phyloP scores from a whole-genome alignment of 30 jellyfish, hydroid and myxozoan species.

The Turritopsis dohrnii region DNA sequence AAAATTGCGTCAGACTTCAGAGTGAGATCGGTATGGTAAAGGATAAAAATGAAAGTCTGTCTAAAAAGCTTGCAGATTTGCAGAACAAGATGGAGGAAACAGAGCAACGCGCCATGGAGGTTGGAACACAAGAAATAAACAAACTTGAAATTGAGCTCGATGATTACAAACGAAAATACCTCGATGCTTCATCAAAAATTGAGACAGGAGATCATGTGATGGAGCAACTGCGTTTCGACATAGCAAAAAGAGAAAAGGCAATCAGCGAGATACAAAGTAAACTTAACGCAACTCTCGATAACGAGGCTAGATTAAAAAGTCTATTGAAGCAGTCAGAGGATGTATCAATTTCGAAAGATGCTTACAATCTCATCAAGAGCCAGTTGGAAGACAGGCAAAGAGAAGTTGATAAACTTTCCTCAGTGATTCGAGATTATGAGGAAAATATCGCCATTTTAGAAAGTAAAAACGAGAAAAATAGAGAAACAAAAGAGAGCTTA shows the following conservation, averaged over 20 bases:
- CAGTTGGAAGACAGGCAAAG: conserved; percentile 6
- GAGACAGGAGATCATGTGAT: not conserved
- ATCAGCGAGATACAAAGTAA: not conserved
- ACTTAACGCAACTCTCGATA: not conserved
- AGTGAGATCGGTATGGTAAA: not conserved
- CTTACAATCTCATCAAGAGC: conserved; percentile 8
- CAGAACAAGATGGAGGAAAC: conserved; percentile 1
- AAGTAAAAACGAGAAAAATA: not conserved
- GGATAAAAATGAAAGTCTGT: not conserved
- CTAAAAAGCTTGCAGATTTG: not conserved
- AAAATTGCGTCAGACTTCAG: not conserved
- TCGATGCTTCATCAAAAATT: not conserved
- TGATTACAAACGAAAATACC: conserved; percentile 9
- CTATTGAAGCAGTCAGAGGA: conserved; percentile 13
- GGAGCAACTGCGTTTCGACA: not conserved
- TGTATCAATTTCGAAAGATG: conserved; percentile 8
- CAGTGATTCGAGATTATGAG: not conserved
- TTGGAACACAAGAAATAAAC: not conserved
- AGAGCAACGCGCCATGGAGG: not conserved
- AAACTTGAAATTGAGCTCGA: conserved; percentile 1
- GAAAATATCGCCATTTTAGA: not conserved
- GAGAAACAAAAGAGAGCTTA: not conserved
- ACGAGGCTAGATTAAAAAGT: conserved; percentile 16
- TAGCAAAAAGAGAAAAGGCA: not conserved
- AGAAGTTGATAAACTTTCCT: not conserved